Base-by-base conservation (phyloP, 1,140 invertebrate species). In the Bombus pyrosoma region DNA sequence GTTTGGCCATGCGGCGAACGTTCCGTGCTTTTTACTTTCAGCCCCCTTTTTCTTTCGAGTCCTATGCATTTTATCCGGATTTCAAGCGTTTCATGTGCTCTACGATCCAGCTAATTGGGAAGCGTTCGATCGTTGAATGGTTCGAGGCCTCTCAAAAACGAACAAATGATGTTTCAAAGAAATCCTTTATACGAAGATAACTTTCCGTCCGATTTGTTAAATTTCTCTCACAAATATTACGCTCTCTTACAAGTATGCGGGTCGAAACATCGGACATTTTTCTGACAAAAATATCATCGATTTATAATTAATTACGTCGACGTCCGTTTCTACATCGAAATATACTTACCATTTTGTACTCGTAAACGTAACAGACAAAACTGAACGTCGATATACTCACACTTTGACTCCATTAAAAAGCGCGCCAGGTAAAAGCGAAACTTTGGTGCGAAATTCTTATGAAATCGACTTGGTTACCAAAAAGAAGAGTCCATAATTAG, bases 41-140 rank as follows among this genome's bases (percentile, higher is more conserved):
- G 4, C 2, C 28, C 5, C 64, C 1, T 25, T 66, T 37, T 25
- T 37, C 59, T 43, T 25, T n/a, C 9, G 12, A 15, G 2, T 22
- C 3, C 66, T 43, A 43, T 43, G 62, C 57, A 77, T 66, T 69
- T 78, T 34, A 77, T 57, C 57, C 47, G 53, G 78, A 37, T 47
- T 89, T 89, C 86, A 32, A 86, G 37, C 64, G 57, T 80, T 89
- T 66, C 43, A 64, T 32, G 59, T n/a, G 68, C 18, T 64, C 47
- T 74, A 64, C 73, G 74, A 47, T 39, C 71, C 28, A 66, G 80
- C 77, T 90, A 89, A 90, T 90, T 87, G 71, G 72, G 64, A 53
- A 62, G 34, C 47, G 64, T 81, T 85, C 53, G 75, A 82, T 37
- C 18, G 62, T 59, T 37, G 10, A 82, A 73, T 62, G 8, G 15